Evolutionary conservation across 2,113 vertebrate species (phyloP), one percentile per base, ranked within the genome.

Genomic region (Hiodon tergisus): DNA sequence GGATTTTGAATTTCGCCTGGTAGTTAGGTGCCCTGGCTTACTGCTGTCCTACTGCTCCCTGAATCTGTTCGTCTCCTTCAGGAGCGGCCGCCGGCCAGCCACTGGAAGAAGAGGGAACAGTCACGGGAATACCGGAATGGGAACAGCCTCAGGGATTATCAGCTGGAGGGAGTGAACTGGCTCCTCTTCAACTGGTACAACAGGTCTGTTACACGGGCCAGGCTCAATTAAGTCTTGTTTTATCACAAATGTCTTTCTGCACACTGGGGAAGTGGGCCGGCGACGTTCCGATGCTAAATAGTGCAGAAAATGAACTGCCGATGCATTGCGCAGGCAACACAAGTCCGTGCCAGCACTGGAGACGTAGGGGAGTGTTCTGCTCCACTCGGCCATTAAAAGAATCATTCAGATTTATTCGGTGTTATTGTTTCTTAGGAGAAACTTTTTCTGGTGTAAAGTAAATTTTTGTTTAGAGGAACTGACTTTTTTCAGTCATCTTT

Each of bases 161-260:
- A 99, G 86, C 90, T 99, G 67, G 96, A 99, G 88, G 97, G 97
- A 85, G 95, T 99, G 83, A 99, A 98, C 89, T 99, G 97, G 97
- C 94, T 99, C 55, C 92, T 98, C 0, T 99, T 99, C 89, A 99
- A 99, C 90, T 99, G 97, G 97, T 98, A 98, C 85, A 98, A 99
- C 89, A 97, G 96, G 97, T 99, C 88, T 83, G 90, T 85, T 67
- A 71, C 13, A 66, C 55, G 16, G 16, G 5, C 7, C 4, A 67
- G 1, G 2, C 8, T 6, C 14, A 10, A 11, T 10, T 3, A 6
- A 57, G 67, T 8, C 74, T 17, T 31, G 31, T 31, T 31, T 1
- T 31, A 31, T 31, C 31, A 31, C 31, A 2, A 31, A 31, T 7
- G 4, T 58, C 1, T 57, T 57, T 11, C 11, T 4, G 51, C 46